phyloP scores from a whole-genome alignment of 2,888 invertebrate genomes.

The Incurvaria masculella region DNA sequence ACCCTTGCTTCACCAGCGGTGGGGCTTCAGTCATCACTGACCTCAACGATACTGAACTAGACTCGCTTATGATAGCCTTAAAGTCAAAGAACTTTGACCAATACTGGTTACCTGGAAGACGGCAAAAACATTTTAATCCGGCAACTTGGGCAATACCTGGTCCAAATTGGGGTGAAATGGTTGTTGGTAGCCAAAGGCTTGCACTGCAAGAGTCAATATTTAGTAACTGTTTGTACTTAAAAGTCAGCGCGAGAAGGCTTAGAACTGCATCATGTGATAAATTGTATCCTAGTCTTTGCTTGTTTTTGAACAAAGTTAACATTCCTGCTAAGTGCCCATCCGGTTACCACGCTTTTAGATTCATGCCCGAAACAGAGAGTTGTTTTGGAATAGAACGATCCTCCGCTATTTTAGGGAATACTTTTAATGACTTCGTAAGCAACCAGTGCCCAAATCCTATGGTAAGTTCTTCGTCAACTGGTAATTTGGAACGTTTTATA shows the following conservation, averaged over 20 bases:
- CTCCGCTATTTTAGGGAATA: slow-evolving; percentile 20
- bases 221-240: slow-evolving; percentile 36
- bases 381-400: slow-evolving; percentile 39
- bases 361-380: slow-evolving; percentile 30
- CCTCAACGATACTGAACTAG: slow-evolving; percentile 25
- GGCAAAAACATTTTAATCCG: slow-evolving; percentile 38
- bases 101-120: slow-evolving; percentile 50
- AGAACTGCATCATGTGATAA: slow-evolving; percentile 30
- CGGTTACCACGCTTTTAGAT: slow-evolving; percentile 36
- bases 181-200: slow-evolving; percentile 22
- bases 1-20: slow-evolving; percentile 39
- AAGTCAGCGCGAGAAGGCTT: slow-evolving; percentile 25
- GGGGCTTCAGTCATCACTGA: slow-evolving; percentile 40
- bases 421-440: slow-evolving; percentile 27
- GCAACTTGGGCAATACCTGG: slow-evolving; percentile 50
- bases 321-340: slow-evolving; percentile 35
- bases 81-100: slow-evolving; percentile 22
- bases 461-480: slow-evolving; percentile 17
- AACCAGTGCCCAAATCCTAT: slow-evolving; percentile 31
- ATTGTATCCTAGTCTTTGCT: slow-evolving; percentile 36
- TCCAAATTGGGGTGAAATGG: slow-evolving; percentile 32
- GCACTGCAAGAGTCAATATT: slow-evolving; percentile 20
- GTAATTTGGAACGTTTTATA: slow-evolving; percentile 28
- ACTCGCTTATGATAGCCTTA: slow-evolving; percentile 30
- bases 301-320: slow-evolving; percentile 34